These are phyloP conservation scores for Lophius americanus DNA, from an alignment of 2,797 vertebrate genomes.

Conservation along the genomic window DNA sequence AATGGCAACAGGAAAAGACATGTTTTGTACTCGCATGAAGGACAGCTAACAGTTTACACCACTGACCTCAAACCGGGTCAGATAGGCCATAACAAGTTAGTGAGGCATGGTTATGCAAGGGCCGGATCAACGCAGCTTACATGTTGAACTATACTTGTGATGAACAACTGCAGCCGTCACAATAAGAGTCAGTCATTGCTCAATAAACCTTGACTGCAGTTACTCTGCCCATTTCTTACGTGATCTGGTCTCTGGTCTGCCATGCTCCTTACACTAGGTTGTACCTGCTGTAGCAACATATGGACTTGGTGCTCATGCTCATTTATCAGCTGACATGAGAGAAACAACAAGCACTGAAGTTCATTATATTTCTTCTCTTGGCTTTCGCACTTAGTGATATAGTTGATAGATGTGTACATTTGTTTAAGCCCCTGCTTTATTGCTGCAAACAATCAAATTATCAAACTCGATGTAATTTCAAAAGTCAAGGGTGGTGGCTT, in stretches of 20 bases:
- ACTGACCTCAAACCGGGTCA: no score
- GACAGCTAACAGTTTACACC: no score
- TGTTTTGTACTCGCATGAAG: no score
- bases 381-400: slow-evolving; percentile 1
- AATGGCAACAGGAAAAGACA: no score
- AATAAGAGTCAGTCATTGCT: neutral
- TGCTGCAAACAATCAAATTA: slow-evolving; percentile 34
- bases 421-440: neutral
- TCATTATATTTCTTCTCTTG: neutral
- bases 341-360: no score
- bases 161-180: neutral
- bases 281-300: no score
- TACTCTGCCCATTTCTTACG: neutral
- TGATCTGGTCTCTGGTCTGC: neutral
- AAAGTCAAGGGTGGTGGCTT: slow-evolving; percentile 36
- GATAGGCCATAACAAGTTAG: no score
- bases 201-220: neutral
- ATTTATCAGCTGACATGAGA: neutral
- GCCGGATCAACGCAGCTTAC: no score
- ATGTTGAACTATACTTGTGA: neutral
- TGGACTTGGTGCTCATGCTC: neutral
- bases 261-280: neutral
- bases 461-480: slow-evolving; percentile 61
- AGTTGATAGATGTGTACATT: neutral
- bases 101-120: no score